phyloP scores from a whole-genome alignment of 2,888 invertebrate genomes.

The Bellardia pandia region DNA sequence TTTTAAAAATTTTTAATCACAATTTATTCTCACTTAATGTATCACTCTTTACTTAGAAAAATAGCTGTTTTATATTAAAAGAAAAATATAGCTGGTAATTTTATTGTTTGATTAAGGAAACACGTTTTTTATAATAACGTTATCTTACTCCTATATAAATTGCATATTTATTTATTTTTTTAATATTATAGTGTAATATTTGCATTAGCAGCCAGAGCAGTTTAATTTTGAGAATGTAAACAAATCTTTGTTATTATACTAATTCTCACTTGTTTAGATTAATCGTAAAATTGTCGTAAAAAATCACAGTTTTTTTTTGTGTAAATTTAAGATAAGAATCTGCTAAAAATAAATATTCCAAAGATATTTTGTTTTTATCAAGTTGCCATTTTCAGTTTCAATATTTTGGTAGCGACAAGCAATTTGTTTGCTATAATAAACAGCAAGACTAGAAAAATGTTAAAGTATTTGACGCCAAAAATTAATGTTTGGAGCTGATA shows the following conservation, averaged over 20 bases:
- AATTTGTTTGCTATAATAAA: not conserved
- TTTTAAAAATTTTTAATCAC: too few relatives aligned
- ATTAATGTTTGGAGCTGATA: too few relatives aligned
- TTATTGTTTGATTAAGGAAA: not conserved
- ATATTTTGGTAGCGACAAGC: not conserved
- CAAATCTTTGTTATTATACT: not conserved
- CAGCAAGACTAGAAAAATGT: not conserved
- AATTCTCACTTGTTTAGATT: not conserved
- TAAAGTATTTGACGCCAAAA: too few relatives aligned
- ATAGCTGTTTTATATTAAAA: too few relatives aligned
- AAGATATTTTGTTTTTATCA: not conserved
- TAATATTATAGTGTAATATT: not conserved
- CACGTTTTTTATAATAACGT: not conserved
- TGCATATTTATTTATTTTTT: not conserved
- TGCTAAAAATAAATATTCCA: constrained; percentile 21
- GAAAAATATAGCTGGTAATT: too few relatives aligned
- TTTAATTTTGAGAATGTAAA: not conserved
- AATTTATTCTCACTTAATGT: too few relatives aligned
- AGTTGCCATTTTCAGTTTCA: not conserved
- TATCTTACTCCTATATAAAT: too few relatives aligned
- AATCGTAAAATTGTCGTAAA: not conserved
- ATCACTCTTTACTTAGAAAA: too few relatives aligned
- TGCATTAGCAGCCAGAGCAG: not conserved
- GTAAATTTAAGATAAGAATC: constrained; percentile 7
- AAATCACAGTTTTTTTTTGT: not conserved